Conservation (phyloP, 2,113 vertebrate genomes). For the Hyla sarda region DNA sequence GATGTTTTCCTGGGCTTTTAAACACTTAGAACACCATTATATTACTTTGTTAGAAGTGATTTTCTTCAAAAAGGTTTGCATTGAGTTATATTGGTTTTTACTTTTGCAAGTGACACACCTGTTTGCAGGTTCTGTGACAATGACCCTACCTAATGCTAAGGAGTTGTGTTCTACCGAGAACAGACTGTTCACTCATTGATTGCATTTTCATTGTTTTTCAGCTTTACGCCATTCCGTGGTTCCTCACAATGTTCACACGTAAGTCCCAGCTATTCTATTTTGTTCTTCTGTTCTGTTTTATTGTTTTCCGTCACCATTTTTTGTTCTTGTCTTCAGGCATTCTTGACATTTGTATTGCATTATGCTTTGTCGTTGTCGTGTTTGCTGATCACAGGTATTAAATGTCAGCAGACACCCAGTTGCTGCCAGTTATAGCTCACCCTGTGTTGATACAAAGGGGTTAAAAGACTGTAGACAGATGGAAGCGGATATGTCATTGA, state of each 20-base stretch:
- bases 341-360: slow-evolving; percentile 11
- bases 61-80: neutral
- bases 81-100: neutral
- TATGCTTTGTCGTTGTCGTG: neutral
- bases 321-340: neutral
- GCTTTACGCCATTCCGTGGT: slow-evolving; percentile 98
- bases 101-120: neutral
- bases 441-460: neutral
- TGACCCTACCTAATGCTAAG: neutral
- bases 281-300: slow-evolving; percentile 32
- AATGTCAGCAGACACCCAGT: slow-evolving; percentile 30
- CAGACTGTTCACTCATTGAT: slow-evolving; percentile 21
- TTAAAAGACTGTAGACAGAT: slow-evolving; percentile 47
- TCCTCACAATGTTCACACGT: slow-evolving; percentile 99
- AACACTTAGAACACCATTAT: neutral
- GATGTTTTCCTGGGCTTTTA: too few relatives aligned
- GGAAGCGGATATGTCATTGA: slow-evolving; percentile 53
- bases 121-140: neutral
- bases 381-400: slow-evolving; percentile 40
- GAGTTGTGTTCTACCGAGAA: neutral
- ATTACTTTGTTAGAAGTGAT: neutral
- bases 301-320: slow-evolving; percentile 25
- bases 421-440: neutral
- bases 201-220: slow-evolving; percentile 64
- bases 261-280: slow-evolving; percentile 72